Percentiles rank a stretch among this genome's conserved stretches.
Evolutionary conservation across 1,140 invertebrate species (phyloP).

Genomic region (Carposina sasakii): DNA sequence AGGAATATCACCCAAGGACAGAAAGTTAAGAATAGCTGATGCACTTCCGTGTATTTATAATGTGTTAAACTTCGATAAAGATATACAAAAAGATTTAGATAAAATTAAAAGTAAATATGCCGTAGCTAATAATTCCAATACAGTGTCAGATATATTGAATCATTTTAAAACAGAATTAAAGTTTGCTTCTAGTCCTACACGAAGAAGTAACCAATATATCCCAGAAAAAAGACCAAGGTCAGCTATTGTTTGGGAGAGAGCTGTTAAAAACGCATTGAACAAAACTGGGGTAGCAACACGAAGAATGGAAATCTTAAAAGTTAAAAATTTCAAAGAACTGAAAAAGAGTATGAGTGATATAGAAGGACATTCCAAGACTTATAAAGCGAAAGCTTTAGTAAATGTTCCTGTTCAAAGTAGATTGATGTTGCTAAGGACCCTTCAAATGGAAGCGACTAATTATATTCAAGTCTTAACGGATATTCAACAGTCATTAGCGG

Average conservation of each 20-base stretch:
- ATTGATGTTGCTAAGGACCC: conserved; percentile 42
- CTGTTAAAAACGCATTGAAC: conserved; percentile 40
- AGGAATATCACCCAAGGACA: conserved; percentile 23
- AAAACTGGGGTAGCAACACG: conserved; percentile 30
- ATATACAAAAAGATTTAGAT: conserved; percentile 11
- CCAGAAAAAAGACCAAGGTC: conserved; percentile 36
- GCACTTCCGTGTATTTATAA: conserved; percentile 53
- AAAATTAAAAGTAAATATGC: conserved; percentile 5
- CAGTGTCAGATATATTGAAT: conserved; percentile 37
- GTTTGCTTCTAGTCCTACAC: conserved; percentile 6
- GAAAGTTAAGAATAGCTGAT: conserved; percentile 37
- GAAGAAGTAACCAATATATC: conserved; percentile 27
- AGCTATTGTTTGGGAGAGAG: conserved; percentile 45
- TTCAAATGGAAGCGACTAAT: conserved; percentile 35
- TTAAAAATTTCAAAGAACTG: conserved; percentile 36
- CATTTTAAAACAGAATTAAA: conserved; percentile 39
- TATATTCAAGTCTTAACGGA: conserved; percentile 30
- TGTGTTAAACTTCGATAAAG: conserved; percentile 34
- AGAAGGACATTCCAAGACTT: conserved; percentile 23
- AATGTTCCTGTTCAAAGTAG: conserved; percentile 33
- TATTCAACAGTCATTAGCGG: conserved; percentile 30
- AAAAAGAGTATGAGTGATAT: conserved; percentile 27
- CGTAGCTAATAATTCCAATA: conserved; percentile 26
- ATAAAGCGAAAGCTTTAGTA: conserved; percentile 39
- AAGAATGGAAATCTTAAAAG: conserved; percentile 20